Percentiles rank a stretch among this genome's conserved stretches.
These are phyloP conservation scores for Seira musarum DNA, from an alignment of 2,888 invertebrate genomes.

Conservation along the genomic window DNA sequence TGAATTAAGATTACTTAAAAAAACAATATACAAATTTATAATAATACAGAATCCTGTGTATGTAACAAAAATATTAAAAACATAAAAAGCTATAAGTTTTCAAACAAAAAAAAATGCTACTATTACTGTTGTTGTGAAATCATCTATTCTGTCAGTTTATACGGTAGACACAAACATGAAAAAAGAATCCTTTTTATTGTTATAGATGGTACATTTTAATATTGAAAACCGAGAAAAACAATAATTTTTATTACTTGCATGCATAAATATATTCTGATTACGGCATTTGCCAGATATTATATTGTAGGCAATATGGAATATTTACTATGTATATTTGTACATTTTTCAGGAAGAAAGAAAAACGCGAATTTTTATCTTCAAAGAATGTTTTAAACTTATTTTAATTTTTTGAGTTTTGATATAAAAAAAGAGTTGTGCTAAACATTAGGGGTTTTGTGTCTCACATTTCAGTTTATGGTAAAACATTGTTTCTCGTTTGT, in stretches of 20 bases:
- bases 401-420: too few relatives aligned
- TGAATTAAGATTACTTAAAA: constrained; percentile 27
- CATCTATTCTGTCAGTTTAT: constrained; percentile 53
- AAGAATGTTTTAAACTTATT: constrained; percentile 21
- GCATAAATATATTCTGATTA: constrained; percentile 21
- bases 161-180: constrained; percentile 9
- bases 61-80: constrained; percentile 9
- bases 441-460: not conserved
- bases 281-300: constrained; percentile 27
- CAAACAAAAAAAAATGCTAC: constrained; percentile 15
- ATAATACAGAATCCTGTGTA: constrained; percentile 37
- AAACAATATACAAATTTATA: constrained; percentile 32
- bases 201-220: constrained; percentile 30
- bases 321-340: constrained; percentile 37
- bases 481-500: not conserved
- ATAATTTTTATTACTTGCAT: constrained; percentile 58
- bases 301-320: constrained; percentile 20
- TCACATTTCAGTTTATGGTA: not conserved
- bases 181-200: constrained; percentile 44
- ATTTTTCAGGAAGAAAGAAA: constrained; percentile 37
- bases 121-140: constrained; percentile 58
- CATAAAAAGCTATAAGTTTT: constrained; percentile 21
- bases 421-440: not conserved
- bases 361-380: constrained; percentile 31
- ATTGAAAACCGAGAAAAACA: constrained; percentile 47